These are phyloP conservation scores for Palythoa grandis DNA, from an alignment of 92 coral and sea anemone species.

Conservation along the genomic window DNA sequence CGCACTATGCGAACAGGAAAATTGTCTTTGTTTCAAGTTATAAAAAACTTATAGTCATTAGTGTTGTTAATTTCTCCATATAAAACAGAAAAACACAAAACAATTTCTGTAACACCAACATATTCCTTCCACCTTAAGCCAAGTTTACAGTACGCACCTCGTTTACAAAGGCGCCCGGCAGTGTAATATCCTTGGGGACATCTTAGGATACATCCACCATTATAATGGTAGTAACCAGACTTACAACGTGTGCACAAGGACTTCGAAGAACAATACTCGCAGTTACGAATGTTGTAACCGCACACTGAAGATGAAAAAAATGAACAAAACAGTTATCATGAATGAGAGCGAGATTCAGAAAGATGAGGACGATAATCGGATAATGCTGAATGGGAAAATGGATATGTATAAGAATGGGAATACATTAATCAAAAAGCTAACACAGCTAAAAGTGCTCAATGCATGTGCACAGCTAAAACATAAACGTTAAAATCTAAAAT, in stretches of 20 bases:
- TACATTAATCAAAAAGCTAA: too few species aligned
- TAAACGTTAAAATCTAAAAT: too few species aligned
- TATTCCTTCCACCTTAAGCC: too few species aligned
- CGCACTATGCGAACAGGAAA: too few species aligned
- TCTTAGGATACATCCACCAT: background rate
- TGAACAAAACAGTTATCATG: background rate
- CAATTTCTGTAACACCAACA: too few species aligned
- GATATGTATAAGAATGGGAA: background rate
- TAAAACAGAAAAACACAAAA: too few species aligned
- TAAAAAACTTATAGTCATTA: too few species aligned
- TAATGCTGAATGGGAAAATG: too few species aligned
- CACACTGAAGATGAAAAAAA: background rate
- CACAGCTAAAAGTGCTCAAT: too few species aligned
- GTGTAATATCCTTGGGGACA: conserved; percentile 10
- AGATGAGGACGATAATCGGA: background rate
- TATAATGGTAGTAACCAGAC: background rate
- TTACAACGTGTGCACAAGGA: background rate
- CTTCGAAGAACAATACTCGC: background rate
- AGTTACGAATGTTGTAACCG: background rate
- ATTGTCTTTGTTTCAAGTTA: too few species aligned
- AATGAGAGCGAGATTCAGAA: background rate
- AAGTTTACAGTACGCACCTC: background rate
- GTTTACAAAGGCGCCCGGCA: background rate
- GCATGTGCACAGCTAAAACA: too few species aligned
- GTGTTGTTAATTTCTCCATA: too few species aligned